Evolutionary conservation across 2,888 invertebrate genomes (phyloP).

Genomic region (Nomada fabriciana): DNA sequence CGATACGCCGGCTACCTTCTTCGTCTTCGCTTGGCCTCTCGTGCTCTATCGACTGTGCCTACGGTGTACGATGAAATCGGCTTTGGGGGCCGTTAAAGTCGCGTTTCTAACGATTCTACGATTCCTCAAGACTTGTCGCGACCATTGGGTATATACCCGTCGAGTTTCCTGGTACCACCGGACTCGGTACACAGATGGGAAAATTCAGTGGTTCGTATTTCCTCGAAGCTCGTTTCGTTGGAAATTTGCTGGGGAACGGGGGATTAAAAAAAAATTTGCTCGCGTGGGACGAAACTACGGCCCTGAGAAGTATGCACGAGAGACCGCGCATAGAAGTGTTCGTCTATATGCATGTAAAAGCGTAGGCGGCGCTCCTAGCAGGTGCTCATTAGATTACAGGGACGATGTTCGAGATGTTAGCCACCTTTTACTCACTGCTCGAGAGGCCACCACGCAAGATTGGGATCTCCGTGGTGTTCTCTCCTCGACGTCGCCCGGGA

Average conservation of each 20-base stretch:
- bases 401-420: conserved; percentile 81
- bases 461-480: conserved; percentile 78
- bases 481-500: conserved; percentile 63
- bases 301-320: conserved; percentile 61
- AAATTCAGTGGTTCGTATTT: background rate
- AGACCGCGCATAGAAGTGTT: conserved; percentile 63
- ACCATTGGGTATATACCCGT: no score
- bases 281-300: conserved; percentile 49
- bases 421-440: conserved; percentile 81
- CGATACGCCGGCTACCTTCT: conserved; percentile 64
- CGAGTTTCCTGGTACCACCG: background rate
- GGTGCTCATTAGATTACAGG: conserved; percentile 82
- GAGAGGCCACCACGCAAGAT: conserved; percentile 79
- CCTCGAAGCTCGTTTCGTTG: background rate
- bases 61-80: conserved; percentile 34
- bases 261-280: background rate
- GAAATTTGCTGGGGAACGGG: background rate
- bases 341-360: conserved; percentile 70
- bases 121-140: background rate
- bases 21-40: conserved; percentile 28
- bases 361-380: conserved; percentile 81
- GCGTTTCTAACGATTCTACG: conserved; percentile 8
- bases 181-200: background rate
- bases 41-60: conserved; percentile 40
- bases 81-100: conserved; percentile 5